Evolutionary conservation across 1,140 invertebrate genomes (phyloP).

Genomic region (Zaprionus ghesquierei): DNA sequence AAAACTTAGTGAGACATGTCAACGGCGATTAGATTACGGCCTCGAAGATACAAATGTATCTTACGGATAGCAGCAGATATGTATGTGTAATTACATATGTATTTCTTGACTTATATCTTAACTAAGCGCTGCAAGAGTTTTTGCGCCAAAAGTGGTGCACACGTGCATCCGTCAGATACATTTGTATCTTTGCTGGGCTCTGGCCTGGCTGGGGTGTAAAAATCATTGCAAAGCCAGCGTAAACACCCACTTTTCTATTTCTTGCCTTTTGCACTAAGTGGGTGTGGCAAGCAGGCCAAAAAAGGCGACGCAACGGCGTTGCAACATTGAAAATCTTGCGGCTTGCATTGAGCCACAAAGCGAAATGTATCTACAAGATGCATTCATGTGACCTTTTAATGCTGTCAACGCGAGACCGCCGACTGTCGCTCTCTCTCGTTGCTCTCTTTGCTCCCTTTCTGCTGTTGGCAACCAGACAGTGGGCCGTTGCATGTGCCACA

Average conservation of each 20-base stretch:
- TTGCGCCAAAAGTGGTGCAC: background rate
- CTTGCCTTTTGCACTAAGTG: too few species aligned
- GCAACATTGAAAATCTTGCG: constrained; percentile 7
- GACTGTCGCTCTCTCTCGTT: constrained; percentile 28
- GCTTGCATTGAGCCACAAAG: background rate
- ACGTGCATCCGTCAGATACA: constrained; percentile 3
- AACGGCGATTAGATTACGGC: constrained; percentile 3
- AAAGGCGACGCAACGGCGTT: background rate
- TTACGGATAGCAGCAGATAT: background rate
- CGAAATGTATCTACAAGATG: background rate
- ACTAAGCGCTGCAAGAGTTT: background rate
- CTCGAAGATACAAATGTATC: constrained; percentile 12
- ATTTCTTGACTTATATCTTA: background rate
- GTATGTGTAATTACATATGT: background rate
- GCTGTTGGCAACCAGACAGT: constrained; percentile 42
- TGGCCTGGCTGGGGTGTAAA: constrained; percentile 19
- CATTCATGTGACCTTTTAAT: constrained; percentile 61
- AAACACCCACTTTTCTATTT: constrained; percentile 42
- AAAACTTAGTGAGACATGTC: constrained; percentile 18
- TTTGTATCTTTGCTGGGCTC: background rate
- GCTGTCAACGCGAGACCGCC: constrained; percentile 70
- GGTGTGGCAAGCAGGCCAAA: constrained; percentile 48
- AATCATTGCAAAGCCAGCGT: constrained; percentile 26
- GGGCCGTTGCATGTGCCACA: constrained; percentile 54
- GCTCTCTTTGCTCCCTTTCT: constrained; percentile 59